phyloP scores from a whole-genome alignment of 2,888 invertebrate genomes.

The Andrena trimmerana region DNA sequence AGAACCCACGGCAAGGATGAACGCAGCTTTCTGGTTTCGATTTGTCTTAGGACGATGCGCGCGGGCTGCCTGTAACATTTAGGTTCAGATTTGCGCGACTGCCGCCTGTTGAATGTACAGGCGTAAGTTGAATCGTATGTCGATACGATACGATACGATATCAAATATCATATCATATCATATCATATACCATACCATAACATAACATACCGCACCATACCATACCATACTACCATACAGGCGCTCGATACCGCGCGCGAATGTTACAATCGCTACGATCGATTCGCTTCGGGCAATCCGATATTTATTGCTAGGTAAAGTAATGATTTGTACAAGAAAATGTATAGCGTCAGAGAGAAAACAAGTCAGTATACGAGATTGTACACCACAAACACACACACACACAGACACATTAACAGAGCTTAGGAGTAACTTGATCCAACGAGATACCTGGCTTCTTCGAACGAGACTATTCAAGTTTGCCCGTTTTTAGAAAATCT shows the following conservation, averaged over 20 bases:
- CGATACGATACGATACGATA: slow-evolving; percentile 41
- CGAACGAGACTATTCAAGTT: slow-evolving; percentile 53
- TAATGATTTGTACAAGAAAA: slow-evolving; percentile 82
- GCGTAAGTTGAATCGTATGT: slow-evolving; percentile 77
- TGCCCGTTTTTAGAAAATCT: slow-evolving; percentile 56
- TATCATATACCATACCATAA: too few species aligned
- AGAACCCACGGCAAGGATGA: slow-evolving; percentile 1
- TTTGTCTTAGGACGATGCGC: slow-evolving; percentile 23
- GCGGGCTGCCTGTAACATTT: not conserved
- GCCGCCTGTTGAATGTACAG: slow-evolving; percentile 70
- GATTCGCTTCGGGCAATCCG: slow-evolving; percentile 76
- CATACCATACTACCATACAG: slow-evolving; percentile 42
- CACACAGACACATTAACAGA: too few species aligned
- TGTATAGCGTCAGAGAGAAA: slow-evolving; percentile 67
- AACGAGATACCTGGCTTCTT: slow-evolving; percentile 57
- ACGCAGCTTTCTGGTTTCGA: slow-evolving; percentile 30
- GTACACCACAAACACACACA: slow-evolving; percentile 64
- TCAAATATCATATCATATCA: too few species aligned
- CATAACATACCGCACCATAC: too few species aligned
- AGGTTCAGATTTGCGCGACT: slow-evolving; percentile 2
- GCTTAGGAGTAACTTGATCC: slow-evolving; percentile 55
- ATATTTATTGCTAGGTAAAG: slow-evolving; percentile 83
- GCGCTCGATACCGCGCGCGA: slow-evolving; percentile 40
- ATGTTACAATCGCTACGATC: slow-evolving; percentile 58
- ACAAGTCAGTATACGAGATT: slow-evolving; percentile 74